phyloP scores from a whole-genome alignment of 2,888 invertebrate genomes.

The Pollenia amentaria region DNA sequence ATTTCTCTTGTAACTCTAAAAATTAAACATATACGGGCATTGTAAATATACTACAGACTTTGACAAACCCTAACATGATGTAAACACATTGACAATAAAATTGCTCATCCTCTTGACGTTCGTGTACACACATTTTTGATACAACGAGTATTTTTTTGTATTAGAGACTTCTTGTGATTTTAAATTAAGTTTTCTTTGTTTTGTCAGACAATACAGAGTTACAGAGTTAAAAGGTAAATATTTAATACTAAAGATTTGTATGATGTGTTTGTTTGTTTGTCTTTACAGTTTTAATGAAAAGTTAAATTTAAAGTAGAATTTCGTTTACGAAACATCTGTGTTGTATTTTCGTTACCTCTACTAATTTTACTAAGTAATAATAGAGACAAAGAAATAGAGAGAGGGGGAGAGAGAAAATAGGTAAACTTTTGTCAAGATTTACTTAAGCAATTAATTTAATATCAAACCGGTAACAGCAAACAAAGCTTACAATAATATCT shows the following conservation, averaged over 20 bases:
- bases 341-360: constrained; percentile 66
- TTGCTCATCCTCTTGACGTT: constrained; percentile 34
- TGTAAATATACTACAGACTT: constrained; percentile 44
- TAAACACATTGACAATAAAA: constrained; percentile 47
- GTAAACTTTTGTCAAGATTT: constrained; percentile 58
- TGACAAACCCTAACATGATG: constrained; percentile 29
- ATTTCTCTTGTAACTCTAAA: not conserved
- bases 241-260: constrained; percentile 34
- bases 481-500: constrained; percentile 35
- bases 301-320: constrained; percentile 65
- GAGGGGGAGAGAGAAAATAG: not conserved
- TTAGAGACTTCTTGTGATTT: constrained; percentile 28
- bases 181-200: constrained; percentile 63
- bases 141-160: constrained; percentile 7
- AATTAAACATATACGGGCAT: constrained; percentile 51
- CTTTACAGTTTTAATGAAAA: constrained; percentile 65
- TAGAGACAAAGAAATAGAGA: not conserved
- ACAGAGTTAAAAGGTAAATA: constrained; percentile 61
- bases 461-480: constrained; percentile 61
- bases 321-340: constrained; percentile 68
- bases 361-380: not conserved
- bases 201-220: constrained; percentile 5
- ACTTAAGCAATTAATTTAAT: constrained; percentile 70
- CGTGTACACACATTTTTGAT: not conserved
- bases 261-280: constrained; percentile 35